Percentiles rank a stretch among this genome's conserved stretches.
Conservation (phyloP, 2,797 vertebrate genomes). For the Lithobates pipiens region DNA sequence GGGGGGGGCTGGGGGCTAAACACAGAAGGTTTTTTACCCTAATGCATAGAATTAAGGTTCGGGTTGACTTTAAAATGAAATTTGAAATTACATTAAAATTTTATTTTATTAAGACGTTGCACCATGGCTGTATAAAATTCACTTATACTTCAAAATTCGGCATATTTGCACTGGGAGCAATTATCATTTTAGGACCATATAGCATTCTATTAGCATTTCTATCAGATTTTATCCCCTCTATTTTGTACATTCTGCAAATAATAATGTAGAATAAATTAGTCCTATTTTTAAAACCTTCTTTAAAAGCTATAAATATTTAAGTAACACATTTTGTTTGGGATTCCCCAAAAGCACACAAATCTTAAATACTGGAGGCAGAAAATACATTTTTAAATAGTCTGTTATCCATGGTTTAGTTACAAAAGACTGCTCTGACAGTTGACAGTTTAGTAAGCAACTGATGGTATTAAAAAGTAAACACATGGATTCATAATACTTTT, state of each 20-base stretch:
- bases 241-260: constrained; percentile 33
- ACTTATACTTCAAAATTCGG: background rate
- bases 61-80: background rate
- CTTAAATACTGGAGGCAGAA: constrained; percentile 55
- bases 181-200: background rate
- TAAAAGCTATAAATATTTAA: constrained; percentile 56
- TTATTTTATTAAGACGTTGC: background rate
- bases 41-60: background rate
- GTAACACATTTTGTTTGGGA: constrained; percentile 44
- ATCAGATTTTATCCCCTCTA: background rate
- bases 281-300: constrained; percentile 40
- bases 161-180: background rate
- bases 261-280: constrained; percentile 38
- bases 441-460: constrained; percentile 58
- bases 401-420: constrained; percentile 58
- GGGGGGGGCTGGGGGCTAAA: too few relatives aligned
- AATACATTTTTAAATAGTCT: constrained; percentile 61
- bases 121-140: background rate
- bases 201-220: background rate
- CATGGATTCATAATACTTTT: constrained; percentile 45
- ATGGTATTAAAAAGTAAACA: constrained; percentile 58
- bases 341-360: constrained; percentile 52
- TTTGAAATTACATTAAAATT: background rate
- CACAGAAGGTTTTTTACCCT: too few relatives aligned
- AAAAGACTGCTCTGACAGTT: constrained; percentile 57